Evolutionary conservation across 37 sponge, comb jelly and placozoan species (phyloP).

Genomic region (Spongilla lacustris): DNA sequence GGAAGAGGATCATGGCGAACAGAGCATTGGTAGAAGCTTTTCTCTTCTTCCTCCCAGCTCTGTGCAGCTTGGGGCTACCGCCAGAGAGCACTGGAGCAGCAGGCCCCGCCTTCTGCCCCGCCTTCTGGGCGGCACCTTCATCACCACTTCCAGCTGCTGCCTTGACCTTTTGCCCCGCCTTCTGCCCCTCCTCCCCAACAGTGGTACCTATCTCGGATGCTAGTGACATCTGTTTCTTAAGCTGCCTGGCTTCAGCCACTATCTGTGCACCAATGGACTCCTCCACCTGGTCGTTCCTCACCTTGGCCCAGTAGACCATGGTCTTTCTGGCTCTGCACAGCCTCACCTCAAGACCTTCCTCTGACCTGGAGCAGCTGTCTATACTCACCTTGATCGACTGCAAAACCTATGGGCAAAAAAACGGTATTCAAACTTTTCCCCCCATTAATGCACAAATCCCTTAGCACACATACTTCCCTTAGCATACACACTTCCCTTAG

Average conservation of each 20-base stretch:
- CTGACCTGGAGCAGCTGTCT: conserved; percentile 20
- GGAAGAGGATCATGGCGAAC: conserved; percentile 80
- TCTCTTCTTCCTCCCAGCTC: conserved; percentile 32
- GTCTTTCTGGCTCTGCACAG: conserved; percentile 86
- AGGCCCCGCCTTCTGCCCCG: too few species aligned
- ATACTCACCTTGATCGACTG: conserved; percentile 47
- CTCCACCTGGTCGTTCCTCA: conserved; percentile 32
- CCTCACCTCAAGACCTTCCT: conserved; percentile 60
- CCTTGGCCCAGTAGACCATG: conserved; percentile 61
- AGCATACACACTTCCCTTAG: too few species aligned
- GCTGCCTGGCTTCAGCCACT: neutral
- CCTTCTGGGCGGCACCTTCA: too few species aligned
- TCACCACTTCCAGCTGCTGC: neutral
- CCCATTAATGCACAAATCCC: neutral
- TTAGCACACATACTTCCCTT: neutral
- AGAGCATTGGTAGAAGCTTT: conserved; percentile 63
- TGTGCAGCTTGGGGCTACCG: neutral
- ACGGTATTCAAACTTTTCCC: neutral
- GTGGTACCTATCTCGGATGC: neutral
- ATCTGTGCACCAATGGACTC: conserved; percentile 32
- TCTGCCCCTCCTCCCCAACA: neutral
- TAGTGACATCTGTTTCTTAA: neutral
- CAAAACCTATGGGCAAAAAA: conserved; percentile 45
- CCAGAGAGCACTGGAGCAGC: too few species aligned
- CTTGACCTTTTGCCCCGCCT: neutral